phyloP scores from a whole-genome alignment of 2,113 vertebrate species.

The Acrocephalus kingi region DNA sequence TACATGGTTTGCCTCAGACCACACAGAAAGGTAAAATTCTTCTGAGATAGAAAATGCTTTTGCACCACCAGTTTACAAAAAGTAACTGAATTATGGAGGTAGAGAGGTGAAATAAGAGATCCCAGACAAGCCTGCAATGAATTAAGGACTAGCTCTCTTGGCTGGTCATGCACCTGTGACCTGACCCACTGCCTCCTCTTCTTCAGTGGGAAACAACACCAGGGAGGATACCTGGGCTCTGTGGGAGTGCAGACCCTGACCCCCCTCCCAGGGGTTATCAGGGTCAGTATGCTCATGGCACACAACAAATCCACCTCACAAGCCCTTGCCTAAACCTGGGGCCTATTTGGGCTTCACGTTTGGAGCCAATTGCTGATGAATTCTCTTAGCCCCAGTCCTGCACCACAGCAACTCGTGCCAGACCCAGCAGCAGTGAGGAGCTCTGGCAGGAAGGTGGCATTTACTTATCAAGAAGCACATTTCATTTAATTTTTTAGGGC shows the following conservation, averaged over 20 bases:
- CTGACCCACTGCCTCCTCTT: not conserved
- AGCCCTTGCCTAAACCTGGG: not conserved
- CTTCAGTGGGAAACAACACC: accelerated
- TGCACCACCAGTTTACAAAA: not conserved
- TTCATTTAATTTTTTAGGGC: not conserved
- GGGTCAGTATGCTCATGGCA: not conserved
- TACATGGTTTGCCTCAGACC: not conserved
- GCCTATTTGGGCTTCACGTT: not conserved
- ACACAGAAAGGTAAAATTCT: not conserved
- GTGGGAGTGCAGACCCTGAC: accelerated
- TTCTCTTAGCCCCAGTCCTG: not conserved
- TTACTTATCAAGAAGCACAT: not conserved
- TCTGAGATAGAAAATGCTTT: not conserved
- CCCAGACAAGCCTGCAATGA: not conserved
- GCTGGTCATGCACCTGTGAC: not conserved
- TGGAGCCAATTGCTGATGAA: not conserved
- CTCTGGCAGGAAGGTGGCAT: not conserved
- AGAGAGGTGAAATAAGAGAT: not conserved
- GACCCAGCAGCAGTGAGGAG: accelerated
- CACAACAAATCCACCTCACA: not conserved
- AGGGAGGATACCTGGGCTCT: accelerated
- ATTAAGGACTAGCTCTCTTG: not conserved
- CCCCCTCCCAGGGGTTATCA: not conserved
- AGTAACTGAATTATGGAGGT: not conserved
- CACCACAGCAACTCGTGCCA: not conserved